phyloP scores from a whole-genome alignment of 2,113 vertebrate genomes.

The Malurus elegans region DNA sequence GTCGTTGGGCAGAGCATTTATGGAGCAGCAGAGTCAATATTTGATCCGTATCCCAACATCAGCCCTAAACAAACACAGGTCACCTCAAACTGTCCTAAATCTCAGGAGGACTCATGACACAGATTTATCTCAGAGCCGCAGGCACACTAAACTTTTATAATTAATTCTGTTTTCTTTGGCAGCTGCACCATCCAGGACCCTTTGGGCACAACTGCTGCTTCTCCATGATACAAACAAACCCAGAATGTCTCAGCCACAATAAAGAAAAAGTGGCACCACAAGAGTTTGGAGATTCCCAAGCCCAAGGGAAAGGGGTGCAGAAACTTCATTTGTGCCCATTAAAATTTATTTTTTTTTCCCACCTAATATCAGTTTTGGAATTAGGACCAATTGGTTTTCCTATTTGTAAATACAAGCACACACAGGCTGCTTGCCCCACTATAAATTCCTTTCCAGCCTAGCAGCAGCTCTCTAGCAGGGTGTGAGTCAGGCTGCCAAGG shows the following conservation, averaged over 20 bases:
- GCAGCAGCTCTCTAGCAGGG: neutral
- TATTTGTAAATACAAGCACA: neutral
- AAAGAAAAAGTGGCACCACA: accelerated
- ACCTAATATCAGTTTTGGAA: neutral
- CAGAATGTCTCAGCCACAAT: accelerated
- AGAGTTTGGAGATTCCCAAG: neutral
- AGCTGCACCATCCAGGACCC: accelerated
- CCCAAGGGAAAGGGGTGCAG: neutral
- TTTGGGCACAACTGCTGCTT: neutral
- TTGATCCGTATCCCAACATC: neutral
- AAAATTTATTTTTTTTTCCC: neutral
- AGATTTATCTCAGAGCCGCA: neutral
- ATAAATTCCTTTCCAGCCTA: neutral
- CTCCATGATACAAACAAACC: neutral
- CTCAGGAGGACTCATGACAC: neutral
- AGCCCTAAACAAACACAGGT: neutral
- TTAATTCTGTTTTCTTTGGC: neutral
- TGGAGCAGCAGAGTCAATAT: neutral
- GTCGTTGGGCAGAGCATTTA: neutral
- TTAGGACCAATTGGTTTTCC: neutral
- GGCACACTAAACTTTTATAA: neutral
- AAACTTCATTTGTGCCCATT: neutral
- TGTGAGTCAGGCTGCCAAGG: neutral
- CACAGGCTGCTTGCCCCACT: neutral
- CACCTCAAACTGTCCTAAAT: neutral